Conservation (phyloP, 1,140 invertebrate genomes). For the Paralvinella palmiformis region DNA sequence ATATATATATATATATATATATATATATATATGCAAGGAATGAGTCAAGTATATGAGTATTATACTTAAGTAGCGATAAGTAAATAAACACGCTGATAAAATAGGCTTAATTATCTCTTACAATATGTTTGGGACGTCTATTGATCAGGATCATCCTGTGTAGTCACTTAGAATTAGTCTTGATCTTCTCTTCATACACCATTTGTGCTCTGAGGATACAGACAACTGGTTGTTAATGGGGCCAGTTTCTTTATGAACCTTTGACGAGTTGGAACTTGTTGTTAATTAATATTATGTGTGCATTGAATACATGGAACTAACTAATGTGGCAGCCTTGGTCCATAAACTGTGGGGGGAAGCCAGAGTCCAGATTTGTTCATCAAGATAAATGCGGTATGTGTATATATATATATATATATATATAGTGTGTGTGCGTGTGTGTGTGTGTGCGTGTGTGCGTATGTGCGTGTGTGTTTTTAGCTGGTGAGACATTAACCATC, state of each 20-base stretch:
- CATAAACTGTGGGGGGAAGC: background rate
- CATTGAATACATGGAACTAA: background rate
- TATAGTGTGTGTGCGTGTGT: background rate
- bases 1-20: too few species aligned
- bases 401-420: too few species aligned
- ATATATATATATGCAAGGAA: too few species aligned
- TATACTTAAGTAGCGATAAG: too few species aligned
- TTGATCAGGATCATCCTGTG: too few species aligned
- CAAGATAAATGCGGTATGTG: background rate
- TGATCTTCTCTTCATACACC: background rate
- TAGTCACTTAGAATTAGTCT: background rate
- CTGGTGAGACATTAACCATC: background rate
- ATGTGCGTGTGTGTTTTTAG: background rate
- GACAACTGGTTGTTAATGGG: background rate
- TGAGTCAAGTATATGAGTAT: too few species aligned
- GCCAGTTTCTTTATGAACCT: background rate
- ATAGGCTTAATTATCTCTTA: too few species aligned
- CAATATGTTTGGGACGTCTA: too few species aligned
- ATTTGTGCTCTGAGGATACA: background rate
- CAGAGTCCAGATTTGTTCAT: background rate
- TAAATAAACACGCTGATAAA: too few species aligned
- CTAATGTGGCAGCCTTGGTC: background rate
- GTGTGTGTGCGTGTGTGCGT: slow-evolving; percentile 1
- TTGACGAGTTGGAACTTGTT: background rate
- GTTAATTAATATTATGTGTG: background rate